Percentiles rank a stretch among this genome's conserved stretches.
Conservation (phyloP, 2,113 vertebrate species). For the Callipepla squamata region DNA sequence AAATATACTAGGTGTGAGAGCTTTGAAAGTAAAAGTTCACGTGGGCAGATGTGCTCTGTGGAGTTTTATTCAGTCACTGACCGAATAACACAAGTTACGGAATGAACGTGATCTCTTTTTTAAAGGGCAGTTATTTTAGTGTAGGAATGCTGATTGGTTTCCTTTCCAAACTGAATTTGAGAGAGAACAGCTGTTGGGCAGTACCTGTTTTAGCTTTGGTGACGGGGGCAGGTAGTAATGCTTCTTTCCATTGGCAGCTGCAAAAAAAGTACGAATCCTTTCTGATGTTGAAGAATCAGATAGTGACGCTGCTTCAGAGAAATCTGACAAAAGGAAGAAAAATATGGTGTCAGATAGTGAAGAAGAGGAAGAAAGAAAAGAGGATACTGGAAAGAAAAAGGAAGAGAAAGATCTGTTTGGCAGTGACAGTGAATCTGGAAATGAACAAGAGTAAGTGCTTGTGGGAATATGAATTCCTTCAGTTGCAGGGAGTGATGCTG, state of each 20-base stretch:
- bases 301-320: conserved; percentile 82
- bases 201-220: not conserved
- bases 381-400: conserved; percentile 76
- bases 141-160: not conserved
- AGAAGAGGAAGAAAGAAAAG: conserved; percentile 79
- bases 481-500: not conserved
- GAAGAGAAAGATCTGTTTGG: conserved; percentile 94
- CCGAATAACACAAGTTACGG: not conserved
- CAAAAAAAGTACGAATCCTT: conserved; percentile 88
- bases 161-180: not conserved
- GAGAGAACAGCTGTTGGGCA: not conserved
- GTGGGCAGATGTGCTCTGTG: not conserved
- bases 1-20: not conserved
- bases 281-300: conserved; percentile 91
- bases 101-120: not conserved
- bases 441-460: conserved; percentile 93
- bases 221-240: not conserved
- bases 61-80: not conserved
- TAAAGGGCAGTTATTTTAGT: not conserved
- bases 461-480: not conserved
- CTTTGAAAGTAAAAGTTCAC: not conserved
- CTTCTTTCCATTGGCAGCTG: conserved; percentile 66
- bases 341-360: conserved; percentile 87
- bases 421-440: conserved; percentile 94
- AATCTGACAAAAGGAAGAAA: conserved; percentile 79